Conservation (phyloP, 2,113 vertebrate species). For the Oceanodroma tethys region DNA sequence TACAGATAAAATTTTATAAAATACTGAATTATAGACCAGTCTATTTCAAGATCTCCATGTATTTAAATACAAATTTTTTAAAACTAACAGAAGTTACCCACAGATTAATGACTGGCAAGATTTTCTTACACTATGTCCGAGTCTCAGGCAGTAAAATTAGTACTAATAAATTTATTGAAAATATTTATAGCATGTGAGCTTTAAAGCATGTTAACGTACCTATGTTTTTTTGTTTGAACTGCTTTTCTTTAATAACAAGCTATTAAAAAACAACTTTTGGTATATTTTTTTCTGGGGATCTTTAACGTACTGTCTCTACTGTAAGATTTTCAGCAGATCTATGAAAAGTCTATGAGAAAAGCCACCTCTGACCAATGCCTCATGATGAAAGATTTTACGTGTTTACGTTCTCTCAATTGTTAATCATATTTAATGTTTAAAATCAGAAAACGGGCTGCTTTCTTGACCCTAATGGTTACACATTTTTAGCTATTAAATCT, state of each 20-base stretch:
- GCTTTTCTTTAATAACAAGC: not conserved
- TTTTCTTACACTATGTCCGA: not conserved
- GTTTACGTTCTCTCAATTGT: not conserved
- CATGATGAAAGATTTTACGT: not conserved
- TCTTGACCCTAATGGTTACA: slow-evolving; percentile 2
- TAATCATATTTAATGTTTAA: not conserved
- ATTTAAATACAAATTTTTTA: not conserved
- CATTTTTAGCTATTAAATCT: not conserved
- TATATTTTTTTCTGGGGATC: not conserved
- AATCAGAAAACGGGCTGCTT: not conserved
- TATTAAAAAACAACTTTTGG: fast-evolving
- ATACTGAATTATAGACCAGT: not conserved
- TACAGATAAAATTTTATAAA: not conserved
- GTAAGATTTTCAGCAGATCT: not conserved
- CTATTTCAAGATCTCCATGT: not conserved
- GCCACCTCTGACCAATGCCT: not conserved
- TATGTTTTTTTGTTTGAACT: not conserved
- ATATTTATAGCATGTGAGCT: not conserved
- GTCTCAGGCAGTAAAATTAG: not conserved
- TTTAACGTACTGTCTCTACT: not conserved
- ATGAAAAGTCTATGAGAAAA: not conserved
- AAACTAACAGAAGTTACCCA: not conserved
- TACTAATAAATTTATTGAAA: not conserved
- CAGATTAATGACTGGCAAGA: not conserved
- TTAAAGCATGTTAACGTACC: not conserved